phyloP scores from a whole-genome alignment of 2,888 invertebrate species.

The Syritta pipiens region DNA sequence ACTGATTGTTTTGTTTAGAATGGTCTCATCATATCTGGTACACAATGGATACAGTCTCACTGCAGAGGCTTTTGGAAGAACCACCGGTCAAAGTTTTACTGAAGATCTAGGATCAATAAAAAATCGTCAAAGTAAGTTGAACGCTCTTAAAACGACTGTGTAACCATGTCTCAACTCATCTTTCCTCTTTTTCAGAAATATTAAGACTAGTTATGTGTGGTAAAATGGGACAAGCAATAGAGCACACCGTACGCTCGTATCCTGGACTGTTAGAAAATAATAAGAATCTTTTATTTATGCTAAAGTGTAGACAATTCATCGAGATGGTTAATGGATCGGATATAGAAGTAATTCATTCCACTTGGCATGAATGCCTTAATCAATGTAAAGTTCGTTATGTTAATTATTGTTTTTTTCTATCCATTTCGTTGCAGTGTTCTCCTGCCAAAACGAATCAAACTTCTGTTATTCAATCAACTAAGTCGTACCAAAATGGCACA shows the following conservation, averaged over 20 bases:
- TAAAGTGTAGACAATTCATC: slow-evolving; percentile 98
- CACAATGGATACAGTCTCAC: slow-evolving; percentile 99
- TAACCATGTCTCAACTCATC: not conserved
- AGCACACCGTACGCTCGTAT: slow-evolving; percentile 91
- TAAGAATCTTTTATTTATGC: slow-evolving; percentile 94
- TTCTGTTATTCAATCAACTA: slow-evolving; percentile 91
- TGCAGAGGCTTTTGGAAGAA: slow-evolving; percentile 95
- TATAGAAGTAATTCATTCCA: slow-evolving; percentile 82
- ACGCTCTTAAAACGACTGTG: not conserved
- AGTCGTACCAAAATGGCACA: slow-evolving; percentile 78
- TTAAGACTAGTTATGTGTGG: slow-evolving; percentile 95
- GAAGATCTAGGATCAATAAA: slow-evolving; percentile 96
- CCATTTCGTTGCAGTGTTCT: slow-evolving; percentile 73
- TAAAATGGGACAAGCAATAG: slow-evolving; percentile 97
- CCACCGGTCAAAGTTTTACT: slow-evolving; percentile 92
- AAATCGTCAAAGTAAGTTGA: slow-evolving; percentile 92
- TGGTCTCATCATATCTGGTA: slow-evolving; percentile 97
- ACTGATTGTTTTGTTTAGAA: slow-evolving; percentile 82
- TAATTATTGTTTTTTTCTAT: slow-evolving; percentile 61
- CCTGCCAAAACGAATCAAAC: slow-evolving; percentile 82
- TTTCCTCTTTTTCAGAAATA: slow-evolving; percentile 85
- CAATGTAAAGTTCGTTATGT: slow-evolving; percentile 53
- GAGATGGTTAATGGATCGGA: slow-evolving; percentile 98
- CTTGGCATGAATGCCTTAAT: slow-evolving; percentile 71
- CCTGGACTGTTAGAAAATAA: slow-evolving; percentile 96